These are phyloP conservation scores for Aleiodes alternator DNA, from an alignment of 2,888 invertebrate species.

Conservation along the genomic window DNA sequence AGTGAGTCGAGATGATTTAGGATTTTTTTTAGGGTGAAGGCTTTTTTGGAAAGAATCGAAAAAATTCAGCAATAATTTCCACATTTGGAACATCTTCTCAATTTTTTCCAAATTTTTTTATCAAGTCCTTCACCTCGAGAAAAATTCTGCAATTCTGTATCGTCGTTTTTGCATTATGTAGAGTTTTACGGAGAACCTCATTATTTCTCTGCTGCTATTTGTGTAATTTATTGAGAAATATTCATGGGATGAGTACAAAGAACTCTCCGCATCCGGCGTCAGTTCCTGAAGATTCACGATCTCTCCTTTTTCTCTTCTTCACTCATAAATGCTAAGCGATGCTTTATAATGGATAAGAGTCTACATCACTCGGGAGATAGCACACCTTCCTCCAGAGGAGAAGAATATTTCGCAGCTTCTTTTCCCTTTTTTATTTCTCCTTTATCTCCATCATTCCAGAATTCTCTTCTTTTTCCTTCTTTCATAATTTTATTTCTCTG, in stretches of 20 bases:
- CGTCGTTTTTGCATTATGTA: neutral
- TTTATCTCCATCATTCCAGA: neutral
- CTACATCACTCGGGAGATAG: neutral
- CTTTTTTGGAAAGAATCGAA: too few species aligned
- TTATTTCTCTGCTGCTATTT: slow-evolving; percentile 1
- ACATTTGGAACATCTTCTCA: too few species aligned
- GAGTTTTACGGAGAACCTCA: slow-evolving; percentile 25
- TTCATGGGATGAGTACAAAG: slow-evolving; percentile 20
- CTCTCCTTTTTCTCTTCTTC: slow-evolving; percentile 41
- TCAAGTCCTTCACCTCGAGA: too few species aligned
- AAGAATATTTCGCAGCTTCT: slow-evolving; percentile 40
- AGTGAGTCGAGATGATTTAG: too few species aligned
- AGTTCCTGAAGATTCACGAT: slow-evolving; percentile 40
- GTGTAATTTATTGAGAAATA: slow-evolving; percentile 9
- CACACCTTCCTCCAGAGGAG: slow-evolving; percentile 11
- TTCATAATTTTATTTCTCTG: slow-evolving; percentile 2
- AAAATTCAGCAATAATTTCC: too few species aligned
- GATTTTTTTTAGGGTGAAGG: too few species aligned
- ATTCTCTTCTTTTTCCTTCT: slow-evolving; percentile 17
- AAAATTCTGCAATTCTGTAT: too few species aligned
- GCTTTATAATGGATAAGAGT: slow-evolving; percentile 53
- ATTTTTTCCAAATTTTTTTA: too few species aligned
- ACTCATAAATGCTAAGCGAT: slow-evolving; percentile 55
- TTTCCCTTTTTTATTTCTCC: slow-evolving; percentile 6
- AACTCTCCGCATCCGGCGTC: slow-evolving; percentile 36